Evolutionary conservation across 2,888 invertebrate species (phyloP).

Genomic region (Microctonus brassicae): DNA sequence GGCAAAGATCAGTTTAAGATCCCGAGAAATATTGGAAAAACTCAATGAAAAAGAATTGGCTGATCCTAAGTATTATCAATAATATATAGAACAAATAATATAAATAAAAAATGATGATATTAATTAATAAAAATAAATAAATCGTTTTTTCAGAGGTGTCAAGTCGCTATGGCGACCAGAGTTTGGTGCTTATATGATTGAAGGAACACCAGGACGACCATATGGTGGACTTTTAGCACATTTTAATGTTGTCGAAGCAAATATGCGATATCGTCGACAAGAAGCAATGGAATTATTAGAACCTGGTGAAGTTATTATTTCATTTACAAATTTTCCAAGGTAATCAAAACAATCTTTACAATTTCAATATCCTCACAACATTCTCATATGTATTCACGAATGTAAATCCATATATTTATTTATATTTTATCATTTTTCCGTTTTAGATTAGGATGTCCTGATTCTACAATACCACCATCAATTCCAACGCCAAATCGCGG

Average conservation of each 20-base stretch:
- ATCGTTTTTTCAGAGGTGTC: slow-evolving; percentile 72
- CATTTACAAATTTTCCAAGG: slow-evolving; percentile 95
- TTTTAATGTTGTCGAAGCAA: slow-evolving; percentile 98
- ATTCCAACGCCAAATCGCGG: slow-evolving; percentile 80
- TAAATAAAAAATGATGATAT: background rate
- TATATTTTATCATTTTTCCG: slow-evolving; percentile 47
- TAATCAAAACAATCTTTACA: slow-evolving; percentile 60
- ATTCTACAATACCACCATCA: slow-evolving; percentile 88
- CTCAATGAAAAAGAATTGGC: slow-evolving; percentile 86
- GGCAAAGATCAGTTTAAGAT: slow-evolving; percentile 89
- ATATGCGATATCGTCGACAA: slow-evolving; percentile 91
- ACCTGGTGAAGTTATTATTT: slow-evolving; percentile 87
- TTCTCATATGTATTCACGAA: background rate
- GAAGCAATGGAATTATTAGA: slow-evolving; percentile 84
- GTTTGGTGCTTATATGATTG: slow-evolving; percentile 99
- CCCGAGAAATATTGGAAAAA: slow-evolving; percentile 81
- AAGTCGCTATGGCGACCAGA: slow-evolving; percentile 97
- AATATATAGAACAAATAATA: background rate
- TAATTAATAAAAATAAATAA: slow-evolving; percentile 75
- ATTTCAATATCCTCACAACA: background rate
- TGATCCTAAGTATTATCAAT: slow-evolving; percentile 76
- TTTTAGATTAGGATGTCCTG: slow-evolving; percentile 85
- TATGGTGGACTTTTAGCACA: slow-evolving; percentile 96
- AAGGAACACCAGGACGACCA: slow-evolving; percentile 97
- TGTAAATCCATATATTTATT: background rate